Conservation (phyloP, 2,888 invertebrate species). For the Aspidiotus rigidus region DNA sequence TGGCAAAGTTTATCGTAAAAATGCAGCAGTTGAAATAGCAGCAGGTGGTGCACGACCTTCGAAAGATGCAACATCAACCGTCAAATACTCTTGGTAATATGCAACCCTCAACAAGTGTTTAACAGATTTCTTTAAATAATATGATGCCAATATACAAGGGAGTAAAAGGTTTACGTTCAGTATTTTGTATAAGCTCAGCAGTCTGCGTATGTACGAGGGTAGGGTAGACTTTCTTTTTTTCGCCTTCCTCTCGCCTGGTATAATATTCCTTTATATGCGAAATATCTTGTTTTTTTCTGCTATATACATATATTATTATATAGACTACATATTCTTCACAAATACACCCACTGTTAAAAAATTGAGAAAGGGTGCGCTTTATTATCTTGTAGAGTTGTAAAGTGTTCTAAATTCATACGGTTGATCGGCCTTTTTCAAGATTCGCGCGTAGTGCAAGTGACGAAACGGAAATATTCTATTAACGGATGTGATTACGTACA, state of each 20-base stretch:
- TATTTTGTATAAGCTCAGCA: not conserved
- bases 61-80: conserved; percentile 30
- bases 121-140: conserved; percentile 29
- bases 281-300: conserved; percentile 20
- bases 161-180: not conserved
- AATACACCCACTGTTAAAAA: not conserved
- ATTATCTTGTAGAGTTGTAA: not conserved
- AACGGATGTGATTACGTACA: no score
- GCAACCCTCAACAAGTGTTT: conserved; percentile 31
- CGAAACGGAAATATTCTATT: no score
- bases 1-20: conserved; percentile 30
- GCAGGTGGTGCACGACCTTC: conserved; percentile 30
- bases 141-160: conserved; percentile 10
- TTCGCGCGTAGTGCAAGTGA: no score
- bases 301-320: not conserved
- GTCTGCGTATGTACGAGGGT: conserved; percentile 7
- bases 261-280: conserved; percentile 21
- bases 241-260: not conserved
- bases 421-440: no score
- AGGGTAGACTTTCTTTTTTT: conserved; percentile 8
- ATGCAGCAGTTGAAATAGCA: conserved; percentile 27
- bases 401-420: no score
- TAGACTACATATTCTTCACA: not conserved
- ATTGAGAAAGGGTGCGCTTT: conserved; percentile 1
- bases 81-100: conserved; percentile 26